Evolutionary conservation across 2,888 invertebrate species (phyloP), one percentile per base, ranked within the genome.

Genomic region (Furcula furcula): DNA sequence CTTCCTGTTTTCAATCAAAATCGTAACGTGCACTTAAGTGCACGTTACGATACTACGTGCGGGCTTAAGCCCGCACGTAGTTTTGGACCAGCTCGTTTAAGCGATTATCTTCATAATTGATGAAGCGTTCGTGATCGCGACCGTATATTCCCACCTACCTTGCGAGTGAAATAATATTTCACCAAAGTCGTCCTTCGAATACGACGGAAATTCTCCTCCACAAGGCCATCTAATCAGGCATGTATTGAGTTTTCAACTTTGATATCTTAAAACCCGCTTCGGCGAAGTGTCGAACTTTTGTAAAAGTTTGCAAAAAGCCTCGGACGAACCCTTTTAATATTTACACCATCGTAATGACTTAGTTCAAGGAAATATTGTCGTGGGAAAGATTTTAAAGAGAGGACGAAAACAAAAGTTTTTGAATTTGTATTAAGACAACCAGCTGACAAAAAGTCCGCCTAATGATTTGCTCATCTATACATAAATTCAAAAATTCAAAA

Each of bases 241-340:
- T 43, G 37, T 48, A 48, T 43, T 37, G 35, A 39, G 34, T 39
- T 44, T 38, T 36, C 40, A 45, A 42, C 33, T 40, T 44, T 26
- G 33, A 38, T 40, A 27, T 27, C 11, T 31, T 19, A n/a, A n/a
- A 36, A 38, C 34, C 40, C 9, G 18, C 12, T 19, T 4, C 13
- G 22, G 20, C 23, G 18, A 16, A 31, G 25, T n/a, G n/a, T 41
- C 22, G 9, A 34, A 50, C 26, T 40, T 47, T 12, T 5, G 10
- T 3, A 27, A n/a, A 46, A 47, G 29, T 42, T 26, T 4, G 10
- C 30, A 36, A 40, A 36, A 47, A 40, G 28, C 18, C 43, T 11
- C 4, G 22, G 14, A 25, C 22, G 12, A 39, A 40, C 38, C 30
- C 28, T 36, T 52, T 44, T 36, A 37, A 41, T 42, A 50, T 52